These are phyloP conservation scores for Esperia sulphurella DNA, from an alignment of 2,888 invertebrate species.

Conservation along the genomic window DNA sequence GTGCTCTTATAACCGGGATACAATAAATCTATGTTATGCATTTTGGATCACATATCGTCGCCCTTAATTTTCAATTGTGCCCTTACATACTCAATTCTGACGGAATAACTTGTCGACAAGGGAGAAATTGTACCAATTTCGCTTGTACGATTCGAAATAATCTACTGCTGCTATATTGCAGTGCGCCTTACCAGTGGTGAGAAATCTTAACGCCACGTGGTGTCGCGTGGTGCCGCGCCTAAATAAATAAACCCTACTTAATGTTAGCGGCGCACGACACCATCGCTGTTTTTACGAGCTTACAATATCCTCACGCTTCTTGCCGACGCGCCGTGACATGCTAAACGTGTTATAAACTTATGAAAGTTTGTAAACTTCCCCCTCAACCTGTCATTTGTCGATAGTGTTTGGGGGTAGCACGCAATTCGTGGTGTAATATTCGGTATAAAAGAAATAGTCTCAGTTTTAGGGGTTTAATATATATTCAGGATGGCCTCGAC, in stretches of 20 bases:
- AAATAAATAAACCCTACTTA: constrained; percentile 76
- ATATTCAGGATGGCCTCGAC: no score
- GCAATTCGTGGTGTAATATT: constrained; percentile 9
- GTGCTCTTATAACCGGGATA: no score
- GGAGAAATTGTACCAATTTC: not conserved
- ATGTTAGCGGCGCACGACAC: constrained; percentile 53
- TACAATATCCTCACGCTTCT: constrained; percentile 52
- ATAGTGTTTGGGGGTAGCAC: constrained; percentile 12
- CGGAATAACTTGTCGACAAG: no score
- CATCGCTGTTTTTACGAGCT: constrained; percentile 42
- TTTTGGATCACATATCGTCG: no score
- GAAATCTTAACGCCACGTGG: no score
- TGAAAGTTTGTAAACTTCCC: constrained; percentile 16
- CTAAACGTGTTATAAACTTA: constrained; percentile 41
- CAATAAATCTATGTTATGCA: no score
- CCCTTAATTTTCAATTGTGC: no score
- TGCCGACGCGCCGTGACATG: constrained; percentile 27
- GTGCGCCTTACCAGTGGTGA: constrained; percentile 29
- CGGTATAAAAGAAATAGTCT: no score
- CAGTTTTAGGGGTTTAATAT: no score
- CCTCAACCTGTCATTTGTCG: constrained; percentile 7
- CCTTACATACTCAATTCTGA: no score
- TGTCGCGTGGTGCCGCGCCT: constrained; percentile 34
- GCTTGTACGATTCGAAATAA: no score
- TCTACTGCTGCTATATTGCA: constrained; percentile 14